These are phyloP conservation scores for Helicoverpa assulta DNA, from an alignment of 2,888 invertebrate species.

Conservation along the genomic window DNA sequence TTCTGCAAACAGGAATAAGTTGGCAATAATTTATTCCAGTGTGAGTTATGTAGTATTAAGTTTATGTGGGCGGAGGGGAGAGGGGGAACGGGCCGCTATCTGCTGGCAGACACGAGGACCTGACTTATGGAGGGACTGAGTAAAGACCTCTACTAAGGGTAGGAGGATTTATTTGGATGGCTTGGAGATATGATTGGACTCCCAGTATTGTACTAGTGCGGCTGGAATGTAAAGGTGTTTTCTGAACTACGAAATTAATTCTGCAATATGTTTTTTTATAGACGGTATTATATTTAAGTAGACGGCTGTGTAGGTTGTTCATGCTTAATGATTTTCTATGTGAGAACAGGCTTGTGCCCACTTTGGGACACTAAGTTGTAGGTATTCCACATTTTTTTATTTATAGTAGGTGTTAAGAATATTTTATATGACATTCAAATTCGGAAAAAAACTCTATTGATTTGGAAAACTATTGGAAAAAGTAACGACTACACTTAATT, in stretches of 20 bases:
- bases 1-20: slow-evolving; percentile 79
- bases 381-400: too few relatives aligned
- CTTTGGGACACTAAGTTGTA: too few relatives aligned
- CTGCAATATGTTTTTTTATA: too few relatives aligned
- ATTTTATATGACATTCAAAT: too few relatives aligned
- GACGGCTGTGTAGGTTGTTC: too few relatives aligned
- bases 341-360: too few relatives aligned
- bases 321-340: too few relatives aligned
- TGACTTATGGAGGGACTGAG: slow-evolving; percentile 63
- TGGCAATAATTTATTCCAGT: slow-evolving; percentile 84
- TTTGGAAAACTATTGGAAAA: background rate
- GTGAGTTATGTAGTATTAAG: slow-evolving; percentile 87
- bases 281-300: too few relatives aligned
- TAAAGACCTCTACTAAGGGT: slow-evolving; percentile 62
- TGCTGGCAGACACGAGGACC: slow-evolving; percentile 63
- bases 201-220: slow-evolving; percentile 14
- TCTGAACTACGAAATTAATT: too few relatives aligned
- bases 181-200: slow-evolving; percentile 48
- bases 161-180: slow-evolving; percentile 56
- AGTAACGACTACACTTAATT: slow-evolving; percentile 32
- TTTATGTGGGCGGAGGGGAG: slow-evolving; percentile 78
- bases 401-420: too few relatives aligned
- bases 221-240: slow-evolving; percentile 9
- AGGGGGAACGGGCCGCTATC: slow-evolving; percentile 72
- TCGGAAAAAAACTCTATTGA: too few relatives aligned